A percentile compares a stretch with the other conserved stretches of the same genome.
Conservation (phyloP, 2,888 invertebrate genomes). For the Pedicia rivosa region DNA sequence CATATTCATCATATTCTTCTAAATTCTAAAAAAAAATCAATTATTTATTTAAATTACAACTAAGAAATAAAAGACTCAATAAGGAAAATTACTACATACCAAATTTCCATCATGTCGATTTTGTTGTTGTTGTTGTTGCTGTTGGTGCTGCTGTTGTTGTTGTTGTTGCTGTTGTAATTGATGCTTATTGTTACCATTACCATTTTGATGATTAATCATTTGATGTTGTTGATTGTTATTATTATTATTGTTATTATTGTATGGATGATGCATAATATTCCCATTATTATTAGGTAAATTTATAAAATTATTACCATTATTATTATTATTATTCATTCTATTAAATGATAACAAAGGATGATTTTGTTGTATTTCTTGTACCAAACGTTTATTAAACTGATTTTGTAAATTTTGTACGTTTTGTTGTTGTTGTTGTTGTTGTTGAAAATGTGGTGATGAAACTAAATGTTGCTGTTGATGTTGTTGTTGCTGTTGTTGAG, state of each 20-base stretch:
- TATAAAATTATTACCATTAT: neutral
- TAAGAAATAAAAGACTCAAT: conserved; percentile 13
- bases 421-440: conserved; percentile 5
- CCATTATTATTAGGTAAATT: neutral
- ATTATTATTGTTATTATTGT: conserved; percentile 10
- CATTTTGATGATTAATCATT: conserved; percentile 21
- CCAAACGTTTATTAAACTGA: conserved; percentile 27
- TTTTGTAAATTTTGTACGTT: conserved; percentile 9
- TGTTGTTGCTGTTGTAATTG: conserved; percentile 17
- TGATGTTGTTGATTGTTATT: conserved; percentile 15
- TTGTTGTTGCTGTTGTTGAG: conserved; percentile 2
- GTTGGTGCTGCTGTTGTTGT: no score
- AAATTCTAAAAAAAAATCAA: conserved; percentile 16
- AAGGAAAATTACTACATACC: no score
- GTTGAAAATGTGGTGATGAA: conserved; percentile 21
- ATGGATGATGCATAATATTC: neutral
- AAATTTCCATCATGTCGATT: conserved; percentile 21
- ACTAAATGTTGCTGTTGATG: conserved; percentile 23
- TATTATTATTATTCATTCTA: conserved; percentile 16
- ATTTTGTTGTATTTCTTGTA: conserved; percentile 31
- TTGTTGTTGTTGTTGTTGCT: no score
- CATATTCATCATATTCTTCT: conserved; percentile 57
- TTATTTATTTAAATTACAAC: neutral
- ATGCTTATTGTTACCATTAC: conserved; percentile 17
- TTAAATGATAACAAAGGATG: conserved; percentile 24